Evolutionary conservation across 2,888 invertebrate genomes (phyloP).

Genomic region (Cataglyphis livida): DNA sequence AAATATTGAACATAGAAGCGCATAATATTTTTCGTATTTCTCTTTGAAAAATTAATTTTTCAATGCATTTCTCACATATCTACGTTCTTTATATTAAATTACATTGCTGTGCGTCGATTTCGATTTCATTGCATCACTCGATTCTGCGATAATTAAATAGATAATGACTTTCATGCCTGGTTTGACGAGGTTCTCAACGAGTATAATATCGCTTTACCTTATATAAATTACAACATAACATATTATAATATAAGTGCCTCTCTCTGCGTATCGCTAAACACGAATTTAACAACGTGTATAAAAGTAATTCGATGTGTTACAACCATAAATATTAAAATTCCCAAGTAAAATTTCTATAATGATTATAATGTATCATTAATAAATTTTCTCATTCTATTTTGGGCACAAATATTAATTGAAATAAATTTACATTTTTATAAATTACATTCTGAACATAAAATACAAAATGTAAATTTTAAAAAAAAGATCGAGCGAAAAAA

Average conservation of each 20-base stretch:
- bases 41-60: slow-evolving; percentile 9
- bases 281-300: slow-evolving; percentile 15
- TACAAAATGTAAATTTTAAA: background rate
- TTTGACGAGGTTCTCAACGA: slow-evolving; percentile 80
- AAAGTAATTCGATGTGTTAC: slow-evolving; percentile 13
- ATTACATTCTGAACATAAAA: background rate
- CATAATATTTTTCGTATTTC: slow-evolving; percentile 1
- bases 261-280: background rate
- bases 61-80: background rate
- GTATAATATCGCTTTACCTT: slow-evolving; percentile 29
- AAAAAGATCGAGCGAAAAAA: background rate
- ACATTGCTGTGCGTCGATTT: slow-evolving; percentile 32
- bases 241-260: slow-evolving; percentile 1
- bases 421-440: background rate
- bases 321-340: background rate
- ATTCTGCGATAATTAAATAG: slow-evolving; percentile 71
- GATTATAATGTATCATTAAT: slow-evolving; percentile 5
- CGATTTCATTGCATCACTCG: slow-evolving; percentile 28
- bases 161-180: slow-evolving; percentile 83
- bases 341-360: background rate
- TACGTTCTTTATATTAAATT: slow-evolving; percentile 30
- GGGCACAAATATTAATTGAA: background rate
- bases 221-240: slow-evolving; percentile 37
- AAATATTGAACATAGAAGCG: slow-evolving; percentile 29
- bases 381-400: background rate